Evolutionary conservation across 2,797 vertebrate species (phyloP), one percentile per base, ranked within the genome.

Genomic region (Lepus oiostolus): DNA sequence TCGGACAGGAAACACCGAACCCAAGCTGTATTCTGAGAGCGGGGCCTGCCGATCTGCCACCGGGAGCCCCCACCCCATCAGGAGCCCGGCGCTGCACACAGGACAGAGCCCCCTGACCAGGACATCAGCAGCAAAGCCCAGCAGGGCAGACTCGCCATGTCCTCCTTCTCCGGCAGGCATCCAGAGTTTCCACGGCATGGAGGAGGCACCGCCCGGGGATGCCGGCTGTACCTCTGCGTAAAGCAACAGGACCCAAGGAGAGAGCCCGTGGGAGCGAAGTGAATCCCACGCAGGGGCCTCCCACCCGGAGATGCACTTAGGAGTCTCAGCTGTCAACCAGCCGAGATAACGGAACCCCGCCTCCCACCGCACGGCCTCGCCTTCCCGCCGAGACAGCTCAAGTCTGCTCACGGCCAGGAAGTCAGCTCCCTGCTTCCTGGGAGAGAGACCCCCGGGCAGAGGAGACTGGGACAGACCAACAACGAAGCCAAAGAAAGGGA

Each of bases 1-100:
- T 93, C 65, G 75, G 90, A 58, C 67, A 70, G 0, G 24, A 96
- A 95, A 97, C 47, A 26, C 26, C 81, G n/a, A 11, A 2, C 54
- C 54, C 54, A 16, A 58, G 17, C 93, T n/a, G 7, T 17, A 26
- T 17, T 10, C 13, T n/a, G 85, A 88, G 67, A 92, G 74, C n/a
- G 2, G 50, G 19, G 75, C 35, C 52, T 71, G 87, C 1, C 3
- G 12, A 89, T 94, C 65, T 75, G 42, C 52, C 24, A 60, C 38
- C 71, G 91, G 72, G 75, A 72, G 5, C 32, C 7, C n/a, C 42
- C 81, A n/a, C 26, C 28, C 62, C 5, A 2, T 62, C 7, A 2
- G 76, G 81, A 81, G 32, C 58, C 30, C 0, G 1, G 42, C 5
- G 4, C 0, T 0, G 16, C 10, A 28, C 19, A 50, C 3, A 30